Evolutionary conservation across 2,113 vertebrate species (phyloP), one percentile per base, ranked within the genome.

Genomic region (Hucho hucho): DNA sequence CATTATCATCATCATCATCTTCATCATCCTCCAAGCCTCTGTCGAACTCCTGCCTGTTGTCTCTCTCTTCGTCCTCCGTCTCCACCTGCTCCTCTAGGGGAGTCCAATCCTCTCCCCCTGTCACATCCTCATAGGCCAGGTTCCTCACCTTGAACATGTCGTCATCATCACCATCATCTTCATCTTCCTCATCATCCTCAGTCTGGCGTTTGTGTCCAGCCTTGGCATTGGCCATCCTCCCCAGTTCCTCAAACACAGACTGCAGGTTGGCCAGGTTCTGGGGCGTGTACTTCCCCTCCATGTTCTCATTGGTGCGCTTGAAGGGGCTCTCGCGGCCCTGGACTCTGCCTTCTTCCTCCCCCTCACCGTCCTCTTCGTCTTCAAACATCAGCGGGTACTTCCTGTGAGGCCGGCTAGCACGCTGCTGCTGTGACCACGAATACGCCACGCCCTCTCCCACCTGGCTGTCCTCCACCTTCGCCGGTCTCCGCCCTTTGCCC

Each of bases 241-340:
- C 95, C 75, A 99, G 80, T 77, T 99, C 97, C 73, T 98, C 95
- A 75, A 99, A 99, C 77, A 98, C 94, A 0, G 97, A 98, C 85
- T 98, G 96, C 80, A 99, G 84, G 0, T 96, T 98, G 1, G 97
- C 97, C 9, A 99, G 93, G 79, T 94, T 98, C 79, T 99, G 97
- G 18, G 97, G 97, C 0, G 97, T 97, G 71, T 99, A 98, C 37
- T 97, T 96, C 79, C 97, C 96, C 79, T 97, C 96, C 49, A 97
- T 94, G 0, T 97, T 97, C 87, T 99, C 97, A 12, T 97, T 98
- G 37, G 96, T 98, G 16, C 96, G 95, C 67, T 98, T 98, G 67
- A 95, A 95, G 64, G 94, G 96, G 70, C 88, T 95, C 70, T 95
- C 93, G 4, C 90, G 90, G 72, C 74, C 71, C 5, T 92, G 93